These are phyloP conservation scores for Cremastobaeus sp. DNA, from an alignment of 2,888 invertebrate genomes.

Conservation along the genomic window DNA sequence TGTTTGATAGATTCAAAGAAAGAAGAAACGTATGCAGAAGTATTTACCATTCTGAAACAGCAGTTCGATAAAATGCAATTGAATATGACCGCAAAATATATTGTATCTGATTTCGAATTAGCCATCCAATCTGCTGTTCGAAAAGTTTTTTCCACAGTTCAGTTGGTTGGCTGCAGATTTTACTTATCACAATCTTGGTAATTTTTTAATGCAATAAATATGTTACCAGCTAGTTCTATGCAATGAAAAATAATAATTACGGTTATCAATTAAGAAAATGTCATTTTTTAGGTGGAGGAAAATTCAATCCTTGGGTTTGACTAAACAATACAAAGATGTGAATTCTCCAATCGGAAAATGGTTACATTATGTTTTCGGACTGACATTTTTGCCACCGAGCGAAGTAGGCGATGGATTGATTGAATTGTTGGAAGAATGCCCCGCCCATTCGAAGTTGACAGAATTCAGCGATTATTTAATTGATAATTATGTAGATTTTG, in stretches of 20 bases:
- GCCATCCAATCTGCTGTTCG: background rate
- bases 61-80: background rate
- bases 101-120: background rate
- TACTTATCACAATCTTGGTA: too few species aligned
- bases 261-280: too few species aligned
- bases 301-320: constrained; percentile 13
- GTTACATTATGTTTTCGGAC: constrained; percentile 7
- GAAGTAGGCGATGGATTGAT: constrained; percentile 12
- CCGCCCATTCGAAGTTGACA: background rate
- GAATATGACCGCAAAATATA: background rate
- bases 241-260: too few species aligned
- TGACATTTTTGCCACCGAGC: constrained; percentile 7
- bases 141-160: background rate
- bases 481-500: constrained; percentile 7
- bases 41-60: too few species aligned
- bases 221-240: too few species aligned
- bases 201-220: too few species aligned
- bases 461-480: constrained; percentile 14
- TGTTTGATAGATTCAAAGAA: too few species aligned
- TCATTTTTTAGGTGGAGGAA: constrained; percentile 16
- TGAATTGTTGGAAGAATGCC: constrained; percentile 1
- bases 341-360: background rate
- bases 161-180: background rate
- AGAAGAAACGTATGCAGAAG: too few species aligned
- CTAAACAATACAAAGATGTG: background rate